phyloP scores from a whole-genome alignment of 2,113 vertebrate species.

The Patagioenas fasciata region DNA sequence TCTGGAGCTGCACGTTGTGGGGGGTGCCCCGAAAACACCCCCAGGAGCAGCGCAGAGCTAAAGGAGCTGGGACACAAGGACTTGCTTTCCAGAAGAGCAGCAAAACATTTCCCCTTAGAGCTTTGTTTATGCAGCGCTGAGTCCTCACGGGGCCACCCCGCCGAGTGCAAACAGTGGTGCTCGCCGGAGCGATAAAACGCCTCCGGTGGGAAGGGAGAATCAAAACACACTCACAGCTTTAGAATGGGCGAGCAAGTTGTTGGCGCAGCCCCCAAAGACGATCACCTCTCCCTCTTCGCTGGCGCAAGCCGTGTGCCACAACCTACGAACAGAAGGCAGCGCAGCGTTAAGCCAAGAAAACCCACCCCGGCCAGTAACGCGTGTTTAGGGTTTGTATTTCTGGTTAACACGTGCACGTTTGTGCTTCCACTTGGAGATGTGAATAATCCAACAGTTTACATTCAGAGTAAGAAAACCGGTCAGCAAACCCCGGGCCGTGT shows the following conservation, averaged over 20 bases:
- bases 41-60: background rate
- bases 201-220: background rate
- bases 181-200: rapidly evolving
- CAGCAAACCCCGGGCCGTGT: rapidly evolving
- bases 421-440: rapidly evolving
- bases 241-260: constrained; percentile 90
- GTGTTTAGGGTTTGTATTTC: background rate
- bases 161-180: no score
- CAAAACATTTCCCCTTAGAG: background rate
- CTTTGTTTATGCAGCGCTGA: background rate
- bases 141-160: rapidly evolving
- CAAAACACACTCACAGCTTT: constrained; percentile 85
- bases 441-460: background rate
- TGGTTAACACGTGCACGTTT: background rate
- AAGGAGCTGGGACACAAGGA: background rate
- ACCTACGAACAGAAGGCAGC: constrained; percentile 70
- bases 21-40: background rate
- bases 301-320: constrained; percentile 94
- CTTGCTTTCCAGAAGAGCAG: background rate
- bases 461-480: background rate
- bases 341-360: background rate
- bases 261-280: constrained; percentile 97
- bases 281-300: constrained; percentile 94
- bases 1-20: background rate
- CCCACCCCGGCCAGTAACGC: rapidly evolving